These are phyloP conservation scores for Platorchestia sp. DNA, from an alignment of 1,140 invertebrate genomes.

Conservation along the genomic window DNA sequence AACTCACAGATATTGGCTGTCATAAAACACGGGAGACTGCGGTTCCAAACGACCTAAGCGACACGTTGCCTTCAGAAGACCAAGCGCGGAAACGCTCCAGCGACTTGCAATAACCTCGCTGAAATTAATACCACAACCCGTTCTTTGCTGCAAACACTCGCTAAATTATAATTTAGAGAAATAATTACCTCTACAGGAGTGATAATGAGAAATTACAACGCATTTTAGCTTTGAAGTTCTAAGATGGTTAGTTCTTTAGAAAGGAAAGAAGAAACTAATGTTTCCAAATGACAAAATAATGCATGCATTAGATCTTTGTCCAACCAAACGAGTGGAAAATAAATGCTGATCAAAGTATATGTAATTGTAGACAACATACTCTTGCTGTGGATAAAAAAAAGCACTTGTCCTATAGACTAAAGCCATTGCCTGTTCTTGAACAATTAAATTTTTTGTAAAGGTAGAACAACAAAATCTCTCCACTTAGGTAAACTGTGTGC, in stretches of 20 bases:
- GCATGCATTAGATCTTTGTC: neutral
- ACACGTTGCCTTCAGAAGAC: neutral
- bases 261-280: neutral
- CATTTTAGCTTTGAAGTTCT: neutral
- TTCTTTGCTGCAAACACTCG: neutral
- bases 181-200: neutral
- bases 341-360: neutral
- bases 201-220: neutral
- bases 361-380: neutral
- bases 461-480: neutral
- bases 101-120: neutral
- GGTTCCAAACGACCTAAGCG: conserved; percentile 38
- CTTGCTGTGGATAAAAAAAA: neutral
- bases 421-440: neutral
- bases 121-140: neutral
- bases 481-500: neutral
- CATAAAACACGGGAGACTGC: conserved; percentile 43
- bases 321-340: neutral
- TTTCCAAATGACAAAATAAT: neutral
- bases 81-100: neutral
- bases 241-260: neutral
- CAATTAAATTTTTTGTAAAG: neutral
- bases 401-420: neutral
- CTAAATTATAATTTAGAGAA: too few relatives aligned
- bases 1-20: conserved; percentile 51